Conservation (phyloP, 2,888 invertebrate genomes). For the Taphrorychus bicolor region DNA sequence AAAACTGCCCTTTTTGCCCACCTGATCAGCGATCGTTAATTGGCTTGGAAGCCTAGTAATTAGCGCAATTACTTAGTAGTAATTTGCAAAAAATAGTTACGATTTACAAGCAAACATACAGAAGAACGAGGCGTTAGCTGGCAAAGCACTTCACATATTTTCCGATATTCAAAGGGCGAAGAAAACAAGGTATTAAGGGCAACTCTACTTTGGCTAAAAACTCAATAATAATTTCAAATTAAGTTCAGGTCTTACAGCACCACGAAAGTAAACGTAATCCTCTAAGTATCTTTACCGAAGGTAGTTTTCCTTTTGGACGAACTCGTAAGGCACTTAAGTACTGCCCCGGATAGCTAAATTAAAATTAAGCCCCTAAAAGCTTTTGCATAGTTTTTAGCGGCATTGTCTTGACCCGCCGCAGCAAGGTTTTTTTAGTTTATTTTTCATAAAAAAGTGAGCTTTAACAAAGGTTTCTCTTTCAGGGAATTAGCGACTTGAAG, state of each 20-base stretch:
- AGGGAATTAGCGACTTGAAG: too few species aligned
- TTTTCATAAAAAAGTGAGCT: background rate
- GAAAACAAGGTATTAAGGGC: too few species aligned
- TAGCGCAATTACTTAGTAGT: background rate
- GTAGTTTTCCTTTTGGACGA: background rate
- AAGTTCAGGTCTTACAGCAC: background rate
- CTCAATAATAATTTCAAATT: background rate
- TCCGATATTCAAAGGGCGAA: too few species aligned
- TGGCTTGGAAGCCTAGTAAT: background rate
- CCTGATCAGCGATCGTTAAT: background rate
- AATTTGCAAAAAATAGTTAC: background rate
- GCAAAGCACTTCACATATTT: too few species aligned
- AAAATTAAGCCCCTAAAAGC: conserved; percentile 34
- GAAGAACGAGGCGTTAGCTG: too few species aligned
- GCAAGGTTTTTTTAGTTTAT: background rate
- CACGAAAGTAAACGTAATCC: background rate
- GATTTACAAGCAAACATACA: too few species aligned
- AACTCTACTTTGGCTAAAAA: background rate
- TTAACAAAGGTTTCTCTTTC: background rate
- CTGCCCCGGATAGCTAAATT: conserved; percentile 14
- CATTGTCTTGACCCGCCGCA: background rate
- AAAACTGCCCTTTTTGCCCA: background rate
- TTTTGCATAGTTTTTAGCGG: conserved; percentile 11
- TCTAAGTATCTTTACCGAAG: background rate
- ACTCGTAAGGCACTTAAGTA: background rate